A percentile compares a stretch with the other conserved stretches of the same genome.
Evolutionary conservation across 2,888 invertebrate genomes (phyloP).

Genomic region (Parasteatoda lunata): DNA sequence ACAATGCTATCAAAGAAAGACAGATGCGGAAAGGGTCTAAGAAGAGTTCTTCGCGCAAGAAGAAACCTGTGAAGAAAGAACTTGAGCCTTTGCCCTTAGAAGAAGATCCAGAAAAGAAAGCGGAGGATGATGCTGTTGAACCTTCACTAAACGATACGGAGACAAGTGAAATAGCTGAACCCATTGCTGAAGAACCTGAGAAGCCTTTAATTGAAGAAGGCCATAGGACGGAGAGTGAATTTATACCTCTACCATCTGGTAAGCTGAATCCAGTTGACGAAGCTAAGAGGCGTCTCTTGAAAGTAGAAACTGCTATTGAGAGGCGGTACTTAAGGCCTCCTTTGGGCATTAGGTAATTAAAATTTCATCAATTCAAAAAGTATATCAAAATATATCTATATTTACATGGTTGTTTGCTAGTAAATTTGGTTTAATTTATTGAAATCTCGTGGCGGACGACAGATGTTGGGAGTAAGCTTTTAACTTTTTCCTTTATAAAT

Average conservation of each 20-base stretch:
- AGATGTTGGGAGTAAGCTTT: too few relatives aligned
- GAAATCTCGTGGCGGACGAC: too few relatives aligned
- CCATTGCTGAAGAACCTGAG: conserved; percentile 43
- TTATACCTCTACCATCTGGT: conserved; percentile 38
- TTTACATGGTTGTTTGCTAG: not conserved
- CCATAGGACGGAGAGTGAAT: conserved; percentile 46
- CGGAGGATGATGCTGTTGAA: conserved; percentile 69
- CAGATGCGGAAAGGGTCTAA: conserved; percentile 32
- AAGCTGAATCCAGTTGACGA: conserved; percentile 76
- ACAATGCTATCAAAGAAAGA: conserved; percentile 50
- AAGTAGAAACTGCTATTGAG: conserved; percentile 92
- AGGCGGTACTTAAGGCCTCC: conserved; percentile 77
- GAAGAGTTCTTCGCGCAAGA: conserved; percentile 47
- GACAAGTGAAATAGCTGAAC: conserved; percentile 41
- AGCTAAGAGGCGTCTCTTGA: conserved; percentile 83
- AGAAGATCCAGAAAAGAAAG: conserved; percentile 61
- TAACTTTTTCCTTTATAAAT: too few relatives aligned
- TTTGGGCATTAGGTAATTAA: conserved; percentile 66
- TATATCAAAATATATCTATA: too few relatives aligned
- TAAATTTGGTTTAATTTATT: too few relatives aligned
- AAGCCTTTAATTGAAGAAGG: conserved; percentile 36
- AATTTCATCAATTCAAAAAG: too few relatives aligned
- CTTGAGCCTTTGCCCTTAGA: conserved; percentile 29
- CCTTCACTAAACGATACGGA: conserved; percentile 66
- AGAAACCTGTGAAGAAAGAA: conserved; percentile 47